Percentiles rank a stretch among this genome's conserved stretches.
Conservation (phyloP, 2,888 invertebrate species). For the Dasysyrphus tricinctus region DNA sequence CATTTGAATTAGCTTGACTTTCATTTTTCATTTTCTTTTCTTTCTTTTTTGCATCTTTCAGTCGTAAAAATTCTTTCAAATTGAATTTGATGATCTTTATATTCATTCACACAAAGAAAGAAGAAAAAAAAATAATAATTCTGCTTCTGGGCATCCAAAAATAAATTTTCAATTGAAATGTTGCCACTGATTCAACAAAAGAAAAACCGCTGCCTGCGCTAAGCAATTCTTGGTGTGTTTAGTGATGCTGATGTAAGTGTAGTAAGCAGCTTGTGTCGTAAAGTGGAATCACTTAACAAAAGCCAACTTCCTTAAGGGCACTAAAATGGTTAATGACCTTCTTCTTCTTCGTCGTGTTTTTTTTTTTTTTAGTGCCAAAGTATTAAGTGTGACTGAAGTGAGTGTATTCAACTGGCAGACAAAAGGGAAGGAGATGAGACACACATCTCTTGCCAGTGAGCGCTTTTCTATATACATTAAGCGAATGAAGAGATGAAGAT, state of each 20-base stretch:
- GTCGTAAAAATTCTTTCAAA: constrained; percentile 17
- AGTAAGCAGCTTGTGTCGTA: constrained; percentile 36
- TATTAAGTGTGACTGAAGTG: background rate
- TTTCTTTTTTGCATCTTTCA: constrained; percentile 23
- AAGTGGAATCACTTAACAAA: constrained; percentile 68
- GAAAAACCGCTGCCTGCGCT: constrained; percentile 31
- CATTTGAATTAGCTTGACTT: constrained; percentile 58
- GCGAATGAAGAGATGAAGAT: constrained; percentile 24
- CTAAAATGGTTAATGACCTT: constrained; percentile 71
- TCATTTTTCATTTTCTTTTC: constrained; percentile 39
- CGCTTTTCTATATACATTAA: background rate
- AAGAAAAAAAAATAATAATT: constrained; percentile 3
- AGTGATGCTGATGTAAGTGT: background rate
- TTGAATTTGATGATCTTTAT: constrained; percentile 47
- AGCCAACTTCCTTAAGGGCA: constrained; percentile 69
- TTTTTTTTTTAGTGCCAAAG: constrained; percentile 4
- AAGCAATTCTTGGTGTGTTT: constrained; percentile 1
- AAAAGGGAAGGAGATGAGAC: background rate
- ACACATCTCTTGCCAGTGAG: background rate
- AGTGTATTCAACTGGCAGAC: constrained; percentile 14
- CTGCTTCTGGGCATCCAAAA: background rate
- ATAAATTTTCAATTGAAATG: constrained; percentile 62
- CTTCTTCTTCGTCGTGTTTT: background rate
- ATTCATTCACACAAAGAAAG: constrained; percentile 3
- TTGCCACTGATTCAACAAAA: constrained; percentile 36